Evolutionary conservation across 30 jellyfish, hydroid and myxozoan genomes (phyloP).

Genomic region (Aurelia sp.): DNA sequence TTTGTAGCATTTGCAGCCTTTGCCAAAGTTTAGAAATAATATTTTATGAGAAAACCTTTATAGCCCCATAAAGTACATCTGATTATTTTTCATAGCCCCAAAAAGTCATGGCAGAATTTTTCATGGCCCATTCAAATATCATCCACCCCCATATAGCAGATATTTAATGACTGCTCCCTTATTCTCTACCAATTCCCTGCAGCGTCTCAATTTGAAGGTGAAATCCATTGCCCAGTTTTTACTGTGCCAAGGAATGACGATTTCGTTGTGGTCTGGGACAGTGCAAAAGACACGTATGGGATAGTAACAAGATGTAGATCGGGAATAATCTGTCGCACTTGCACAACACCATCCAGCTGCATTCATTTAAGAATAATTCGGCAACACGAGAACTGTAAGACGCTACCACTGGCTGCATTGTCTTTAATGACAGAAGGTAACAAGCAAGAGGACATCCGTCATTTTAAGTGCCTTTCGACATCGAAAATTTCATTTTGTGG

Average conservation of each 20-base stretch:
- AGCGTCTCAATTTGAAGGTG: not conserved
- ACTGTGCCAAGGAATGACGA: not conserved
- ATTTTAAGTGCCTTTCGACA: not conserved
- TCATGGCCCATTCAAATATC: no score
- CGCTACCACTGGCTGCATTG: not conserved
- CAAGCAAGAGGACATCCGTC: not conserved
- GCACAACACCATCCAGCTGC: slow-evolving; percentile 9
- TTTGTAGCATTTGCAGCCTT: no score
- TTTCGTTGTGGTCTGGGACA: slow-evolving; percentile 21
- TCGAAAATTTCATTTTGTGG: not conserved
- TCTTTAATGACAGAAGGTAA: not conserved
- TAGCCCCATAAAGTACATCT: no score
- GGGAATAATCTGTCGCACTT: slow-evolving; percentile 12
- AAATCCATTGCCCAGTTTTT: slow-evolving; percentile 14
- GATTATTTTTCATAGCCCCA: no score
- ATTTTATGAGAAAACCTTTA: no score
- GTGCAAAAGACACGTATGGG: not conserved
- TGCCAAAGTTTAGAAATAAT: no score
- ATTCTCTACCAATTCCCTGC: no score
- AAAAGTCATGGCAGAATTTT: no score
- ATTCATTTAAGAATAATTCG: not conserved
- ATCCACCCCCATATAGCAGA: no score
- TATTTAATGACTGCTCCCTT: no score
- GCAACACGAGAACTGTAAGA: not conserved
- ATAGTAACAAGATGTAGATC: slow-evolving; percentile 6